Evolutionary conservation across 2,888 invertebrate species (phyloP).

Genomic region (Rotaria socialis): DNA sequence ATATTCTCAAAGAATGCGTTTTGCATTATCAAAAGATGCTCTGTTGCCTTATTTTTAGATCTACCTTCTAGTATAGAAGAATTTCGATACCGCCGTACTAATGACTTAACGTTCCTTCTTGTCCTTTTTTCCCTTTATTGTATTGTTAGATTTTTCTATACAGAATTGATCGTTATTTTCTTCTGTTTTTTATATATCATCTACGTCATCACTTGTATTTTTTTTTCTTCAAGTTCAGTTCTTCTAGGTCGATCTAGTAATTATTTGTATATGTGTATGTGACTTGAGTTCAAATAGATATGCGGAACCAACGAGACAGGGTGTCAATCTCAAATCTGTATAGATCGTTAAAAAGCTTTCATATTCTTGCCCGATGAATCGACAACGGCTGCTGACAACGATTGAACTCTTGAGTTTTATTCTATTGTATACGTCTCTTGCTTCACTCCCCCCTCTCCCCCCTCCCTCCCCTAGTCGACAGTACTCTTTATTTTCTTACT

Average conservation of each 20-base stretch:
- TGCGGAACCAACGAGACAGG: not conserved
- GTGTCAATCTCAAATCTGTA: not conserved
- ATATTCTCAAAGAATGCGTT: not conserved
- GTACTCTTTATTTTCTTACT: not conserved
- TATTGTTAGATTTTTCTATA: not conserved
- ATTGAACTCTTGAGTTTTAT: not conserved
- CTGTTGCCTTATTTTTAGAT: not conserved
- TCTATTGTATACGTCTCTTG: no score
- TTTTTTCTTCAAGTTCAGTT: not conserved
- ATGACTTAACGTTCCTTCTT: no score
- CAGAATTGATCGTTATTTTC: not conserved
- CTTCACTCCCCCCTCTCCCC: no score
- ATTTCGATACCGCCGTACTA: not conserved
- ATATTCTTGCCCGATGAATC: not conserved
- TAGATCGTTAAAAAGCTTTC: not conserved
- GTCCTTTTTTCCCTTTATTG: not conserved
- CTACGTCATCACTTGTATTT: not conserved
- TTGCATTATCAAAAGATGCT: not conserved
- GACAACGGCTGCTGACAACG: not conserved
- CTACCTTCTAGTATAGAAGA: not conserved
- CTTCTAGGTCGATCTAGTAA: not conserved
- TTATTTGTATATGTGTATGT: not conserved
- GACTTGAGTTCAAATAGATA: not conserved
- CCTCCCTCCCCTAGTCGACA: no score
- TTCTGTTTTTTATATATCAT: not conserved